Evolutionary conservation across 2,888 invertebrate species (phyloP), one percentile per base, ranked within the genome.

Genomic region (Baronia brevicornis): DNA sequence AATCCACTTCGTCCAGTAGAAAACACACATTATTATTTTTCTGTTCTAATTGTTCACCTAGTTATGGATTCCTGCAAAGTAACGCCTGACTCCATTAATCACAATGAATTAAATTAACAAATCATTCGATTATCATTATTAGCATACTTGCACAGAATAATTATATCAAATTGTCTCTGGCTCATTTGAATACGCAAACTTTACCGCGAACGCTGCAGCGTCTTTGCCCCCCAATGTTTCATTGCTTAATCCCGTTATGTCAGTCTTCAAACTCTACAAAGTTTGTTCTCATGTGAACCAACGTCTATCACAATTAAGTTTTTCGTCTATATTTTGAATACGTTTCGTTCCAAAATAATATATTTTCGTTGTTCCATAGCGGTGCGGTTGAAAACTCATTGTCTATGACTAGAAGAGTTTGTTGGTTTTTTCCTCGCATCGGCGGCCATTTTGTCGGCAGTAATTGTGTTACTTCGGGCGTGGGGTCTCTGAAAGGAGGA

Each of bases 301-400:
- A n/a, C n/a, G n/a, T n/a, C 4, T 1, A 8, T 13, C 11, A 14
- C 9, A 8, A 19, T 37, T 38, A 51, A 20, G 28, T 26, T 54
- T 60, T 73, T 49, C 68, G 62, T 21, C 82, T 68, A 28, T 70
- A 74, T 38, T 75, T 73, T 0, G 62, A 46, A 38, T 82, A 80
- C 0, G 69, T 74, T 11, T 43, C 38, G 30, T 78, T 72, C 80
- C 77, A 82, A 37, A 64, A 71, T 4, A 42, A 38, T 5, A 75
- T 49, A 1, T 50, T 46, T 10, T 62, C 49, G 3, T 66, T 61
- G 2, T 55, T 50, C 77, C 75, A 77, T 2, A 78, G 38, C 1
- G 57, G 54, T 15, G 55, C 49, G 12, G 48, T 55, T 0, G 62
- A 54, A 18, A 62, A 61, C n/a, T 55, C 29, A 21, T 51, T 54